These are phyloP conservation scores for Psammodynastes pulverulentus DNA, from an alignment of 2,113 vertebrate genomes.

Conservation along the genomic window DNA sequence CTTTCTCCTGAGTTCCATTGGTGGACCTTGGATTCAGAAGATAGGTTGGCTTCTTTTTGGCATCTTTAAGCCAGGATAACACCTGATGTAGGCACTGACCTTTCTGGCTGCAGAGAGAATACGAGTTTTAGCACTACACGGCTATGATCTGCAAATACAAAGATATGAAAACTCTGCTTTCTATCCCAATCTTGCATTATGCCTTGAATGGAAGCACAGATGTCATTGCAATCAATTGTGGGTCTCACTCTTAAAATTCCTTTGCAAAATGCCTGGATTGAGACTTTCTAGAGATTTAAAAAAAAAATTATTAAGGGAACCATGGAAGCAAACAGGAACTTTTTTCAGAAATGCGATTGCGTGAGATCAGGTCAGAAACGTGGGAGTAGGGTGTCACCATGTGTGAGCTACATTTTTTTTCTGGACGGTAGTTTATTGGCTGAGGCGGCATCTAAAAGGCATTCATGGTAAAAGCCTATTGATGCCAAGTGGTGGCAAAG, in stretches of 20 bases:
- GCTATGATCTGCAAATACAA: neutral
- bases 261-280: neutral
- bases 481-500: slow-evolving; percentile 5
- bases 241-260: neutral
- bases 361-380: neutral
- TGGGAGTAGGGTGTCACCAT: neutral
- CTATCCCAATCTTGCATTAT: too few species aligned
- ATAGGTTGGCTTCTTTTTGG: neutral
- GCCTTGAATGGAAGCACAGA: neutral
- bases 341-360: neutral
- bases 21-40: neutral
- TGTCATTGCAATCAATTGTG: neutral
- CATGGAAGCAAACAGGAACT: neutral
- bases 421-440: neutral
- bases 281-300: neutral
- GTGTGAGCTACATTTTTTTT: neutral
- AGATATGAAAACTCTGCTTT: neutral
- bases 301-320: neutral
- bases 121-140: neutral
- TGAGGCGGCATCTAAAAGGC: neutral
- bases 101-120: neutral
- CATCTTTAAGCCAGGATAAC: neutral
- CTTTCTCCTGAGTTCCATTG: neutral
- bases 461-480: slow-evolving; percentile 20
- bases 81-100: neutral